Base-by-base conservation (phyloP, 2,797 vertebrate species). In the Galago senegalensis region DNA sequence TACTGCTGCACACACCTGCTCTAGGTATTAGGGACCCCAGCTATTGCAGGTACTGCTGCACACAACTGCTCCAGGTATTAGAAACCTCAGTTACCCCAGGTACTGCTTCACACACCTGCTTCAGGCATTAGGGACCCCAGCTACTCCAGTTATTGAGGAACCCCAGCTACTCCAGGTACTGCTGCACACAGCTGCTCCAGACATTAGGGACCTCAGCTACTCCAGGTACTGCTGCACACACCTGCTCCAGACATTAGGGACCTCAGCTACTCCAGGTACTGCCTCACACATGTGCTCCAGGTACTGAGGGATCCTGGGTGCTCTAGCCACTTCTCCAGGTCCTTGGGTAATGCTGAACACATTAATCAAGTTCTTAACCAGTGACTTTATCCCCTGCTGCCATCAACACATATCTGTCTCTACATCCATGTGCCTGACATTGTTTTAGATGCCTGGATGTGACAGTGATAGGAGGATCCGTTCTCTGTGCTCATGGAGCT, bases 401-500 rank as follows among this genome's bases (percentile, higher is more conserved):
- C 65, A 4, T 49, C 49, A 8, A 49, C 46, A 13, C 16, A 1
- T 12, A 17, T 25, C 29, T 14, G 2, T 60, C 21, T 31, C 25
- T 10, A 11, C 37, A 67, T 67, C 31, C 23, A 21, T 23, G 58
- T 0, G 10, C 37, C 31, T 2, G 0, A 17, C 13, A 3, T 4
- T 20, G 43, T 27, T 63, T 63, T 56, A 46, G 70, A 56, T 8
- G 29, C 16, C 34, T 1, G n/a, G 40, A n/a, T 3, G 10, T 18
- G 5, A 11, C 27, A 13, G 27, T 37, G 69, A 29, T 61, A 29
- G 37, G 27, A 23, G 58, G 43, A 34, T 1, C 11, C 37, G 17
- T 34, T 63, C 7, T 21, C 72, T 1, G 0, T 27, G 23, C 27
- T 82, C 56, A 73, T 2, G 27, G 31, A 58, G 11, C 37, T 7